These are phyloP conservation scores for Petrosia ficiformis DNA, from an alignment of 37 sponge, comb jelly and placozoan genomes.

Conservation along the genomic window DNA sequence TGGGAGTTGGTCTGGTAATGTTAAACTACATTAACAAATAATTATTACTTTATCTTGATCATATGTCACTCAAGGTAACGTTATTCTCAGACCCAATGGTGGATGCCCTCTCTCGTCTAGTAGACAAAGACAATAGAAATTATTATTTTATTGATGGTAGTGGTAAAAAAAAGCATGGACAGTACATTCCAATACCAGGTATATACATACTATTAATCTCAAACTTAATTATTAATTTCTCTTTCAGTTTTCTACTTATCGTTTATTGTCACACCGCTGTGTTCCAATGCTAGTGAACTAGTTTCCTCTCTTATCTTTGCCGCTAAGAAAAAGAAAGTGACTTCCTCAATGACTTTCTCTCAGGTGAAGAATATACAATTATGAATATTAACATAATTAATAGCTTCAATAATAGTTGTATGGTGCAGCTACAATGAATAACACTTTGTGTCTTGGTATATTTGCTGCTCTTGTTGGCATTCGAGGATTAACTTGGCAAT, in stretches of 20 bases:
- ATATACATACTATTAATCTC: background rate
- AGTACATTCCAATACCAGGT: slow-evolving; percentile 72
- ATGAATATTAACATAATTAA: background rate
- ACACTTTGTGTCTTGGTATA: slow-evolving; percentile 86
- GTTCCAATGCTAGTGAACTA: slow-evolving; percentile 94
- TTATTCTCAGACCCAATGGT: slow-evolving; percentile 94
- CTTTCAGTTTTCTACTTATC: slow-evolving; percentile 84
- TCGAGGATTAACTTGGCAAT: slow-evolving; percentile 78
- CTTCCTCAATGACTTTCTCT: slow-evolving; percentile 82
- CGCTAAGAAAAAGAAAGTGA: slow-evolving; percentile 71
- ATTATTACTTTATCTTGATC: background rate
- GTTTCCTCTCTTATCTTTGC: slow-evolving; percentile 94
- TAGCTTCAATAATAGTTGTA: slow-evolving; percentile 55
- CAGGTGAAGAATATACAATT: slow-evolving; percentile 46
- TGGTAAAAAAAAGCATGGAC: slow-evolving; percentile 9
- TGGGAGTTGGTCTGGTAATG: slow-evolving; percentile 76
- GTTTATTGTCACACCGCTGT: slow-evolving; percentile 86
- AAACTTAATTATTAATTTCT: background rate
- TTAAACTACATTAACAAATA: background rate
- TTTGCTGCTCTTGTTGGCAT: slow-evolving; percentile 81
- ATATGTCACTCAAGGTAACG: slow-evolving; percentile 37
- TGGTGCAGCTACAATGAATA: slow-evolving; percentile 96
- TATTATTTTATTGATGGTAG: background rate
- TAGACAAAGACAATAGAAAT: slow-evolving; percentile 42
- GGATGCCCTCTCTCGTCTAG: slow-evolving; percentile 64